Evolutionary conservation across 2,888 invertebrate genomes (phyloP).

Genomic region (Antheraea assamensis): DNA sequence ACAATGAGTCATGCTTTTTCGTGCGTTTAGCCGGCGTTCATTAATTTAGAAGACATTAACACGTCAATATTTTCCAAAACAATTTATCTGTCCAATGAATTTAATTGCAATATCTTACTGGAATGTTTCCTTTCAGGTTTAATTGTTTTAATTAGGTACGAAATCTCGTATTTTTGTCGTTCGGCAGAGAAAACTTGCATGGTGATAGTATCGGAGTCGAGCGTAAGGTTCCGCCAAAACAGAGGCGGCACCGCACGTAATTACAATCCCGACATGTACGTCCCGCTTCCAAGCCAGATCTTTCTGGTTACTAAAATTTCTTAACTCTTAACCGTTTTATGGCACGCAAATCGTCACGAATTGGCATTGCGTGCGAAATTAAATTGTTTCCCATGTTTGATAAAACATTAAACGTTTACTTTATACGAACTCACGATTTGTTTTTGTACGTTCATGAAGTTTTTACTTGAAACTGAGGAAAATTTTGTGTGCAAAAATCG

Average conservation of each 20-base stretch:
- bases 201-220: constrained; percentile 60
- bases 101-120: neutral
- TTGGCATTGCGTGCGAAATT: constrained; percentile 70
- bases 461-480: constrained; percentile 22
- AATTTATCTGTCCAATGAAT: neutral
- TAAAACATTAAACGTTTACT: constrained; percentile 51
- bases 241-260: constrained; percentile 64
- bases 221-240: constrained; percentile 62
- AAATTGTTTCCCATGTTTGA: constrained; percentile 63
- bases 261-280: constrained; percentile 67
- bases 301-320: constrained; percentile 69
- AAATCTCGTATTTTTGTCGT: constrained; percentile 52
- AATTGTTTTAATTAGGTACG: constrained; percentile 64
- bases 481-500: constrained; percentile 36
- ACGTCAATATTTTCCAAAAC: no score
- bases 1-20: no score
- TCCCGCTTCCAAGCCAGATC: constrained; percentile 53
- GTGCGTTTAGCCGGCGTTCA: no score
- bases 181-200: constrained; percentile 51
- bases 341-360: constrained; percentile 68
- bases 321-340: constrained; percentile 66
- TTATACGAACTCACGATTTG: constrained; percentile 37
- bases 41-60: no score
- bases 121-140: neutral
- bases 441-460: neutral